Conservation (phyloP, 2,797 vertebrate species). For the Artibeus jamaicensis region DNA sequence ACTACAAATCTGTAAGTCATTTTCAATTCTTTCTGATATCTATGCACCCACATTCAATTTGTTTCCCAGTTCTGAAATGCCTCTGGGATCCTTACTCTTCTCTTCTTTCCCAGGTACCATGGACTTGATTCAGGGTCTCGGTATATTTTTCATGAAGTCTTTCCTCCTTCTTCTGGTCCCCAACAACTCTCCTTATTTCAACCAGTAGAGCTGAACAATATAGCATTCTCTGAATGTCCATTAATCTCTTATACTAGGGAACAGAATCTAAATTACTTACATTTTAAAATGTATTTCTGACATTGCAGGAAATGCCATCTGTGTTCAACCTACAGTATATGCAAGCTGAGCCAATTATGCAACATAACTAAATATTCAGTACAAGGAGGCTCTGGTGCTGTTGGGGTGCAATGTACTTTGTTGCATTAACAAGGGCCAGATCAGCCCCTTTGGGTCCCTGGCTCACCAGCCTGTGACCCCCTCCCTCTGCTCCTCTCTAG, state of each 20-base stretch:
- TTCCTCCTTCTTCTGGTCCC: background rate
- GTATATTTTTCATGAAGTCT: background rate
- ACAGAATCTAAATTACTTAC: conserved; percentile 6
- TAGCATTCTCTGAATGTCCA: background rate
- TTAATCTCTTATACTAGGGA: conserved; percentile 4
- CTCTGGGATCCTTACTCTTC: background rate
- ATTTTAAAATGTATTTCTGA: conserved; percentile 40
- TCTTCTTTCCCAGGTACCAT: background rate
- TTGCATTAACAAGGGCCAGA: background rate
- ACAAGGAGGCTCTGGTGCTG: background rate
- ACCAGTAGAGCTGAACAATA: background rate
- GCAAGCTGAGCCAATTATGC: conserved; percentile 13
- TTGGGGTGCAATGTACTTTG: background rate
- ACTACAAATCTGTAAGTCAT: background rate
- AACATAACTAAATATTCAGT: conserved; percentile 47
- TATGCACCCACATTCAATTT: background rate
- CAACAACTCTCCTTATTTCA: background rate
- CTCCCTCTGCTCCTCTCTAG: background rate
- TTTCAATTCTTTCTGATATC: background rate
- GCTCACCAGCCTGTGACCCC: background rate
- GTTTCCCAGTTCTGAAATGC: background rate
- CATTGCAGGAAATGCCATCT: conserved; percentile 52
- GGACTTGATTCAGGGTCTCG: background rate
- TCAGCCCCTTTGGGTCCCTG: background rate
- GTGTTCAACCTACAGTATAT: conserved; percentile 25